Evolutionary conservation across 2,113 vertebrate species (phyloP).

Genomic region (Seriola dumerili): DNA sequence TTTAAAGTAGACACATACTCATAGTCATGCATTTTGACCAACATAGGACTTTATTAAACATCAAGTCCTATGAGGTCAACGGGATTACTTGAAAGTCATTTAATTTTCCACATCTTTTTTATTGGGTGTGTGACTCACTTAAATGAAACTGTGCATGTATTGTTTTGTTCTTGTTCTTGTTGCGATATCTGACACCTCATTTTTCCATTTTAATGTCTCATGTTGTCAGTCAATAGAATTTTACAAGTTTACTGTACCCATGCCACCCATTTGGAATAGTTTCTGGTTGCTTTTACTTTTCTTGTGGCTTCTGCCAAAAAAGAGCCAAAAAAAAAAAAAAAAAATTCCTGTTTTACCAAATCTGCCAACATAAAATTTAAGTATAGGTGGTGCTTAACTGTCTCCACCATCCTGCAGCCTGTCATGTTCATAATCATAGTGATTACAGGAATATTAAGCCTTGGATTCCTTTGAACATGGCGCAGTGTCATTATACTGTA

Average conservation of each 20-base stretch:
- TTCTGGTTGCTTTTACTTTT: neutral
- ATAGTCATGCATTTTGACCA: conserved; percentile 1
- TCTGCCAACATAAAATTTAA: conserved; percentile 21
- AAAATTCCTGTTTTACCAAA: neutral
- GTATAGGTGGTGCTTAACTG: neutral
- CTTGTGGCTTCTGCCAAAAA: conserved; percentile 16
- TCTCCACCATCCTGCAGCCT: conserved; percentile 18
- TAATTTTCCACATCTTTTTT: conserved; percentile 44
- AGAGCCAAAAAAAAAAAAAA: neutral
- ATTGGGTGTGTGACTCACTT: conserved; percentile 54
- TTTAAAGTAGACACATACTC: neutral
- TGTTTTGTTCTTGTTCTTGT: conserved; percentile 37
- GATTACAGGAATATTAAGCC: conserved; percentile 39
- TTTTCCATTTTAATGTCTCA: conserved; percentile 28
- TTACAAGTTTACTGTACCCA: neutral
- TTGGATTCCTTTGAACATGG: conserved; percentile 8
- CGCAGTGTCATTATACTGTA: conserved; percentile 6
- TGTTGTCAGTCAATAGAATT: neutral
- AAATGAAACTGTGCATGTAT: conserved; percentile 42
- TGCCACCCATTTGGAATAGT: neutral
- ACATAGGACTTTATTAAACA: conserved; percentile 3
- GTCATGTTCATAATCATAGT: conserved; percentile 25
- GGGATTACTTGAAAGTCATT: conserved; percentile 38
- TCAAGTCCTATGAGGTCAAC: conserved; percentile 29
- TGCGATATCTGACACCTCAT: conserved; percentile 36